These are phyloP conservation scores for Dasysyrphus albostriatus DNA, from an alignment of 2,888 invertebrate genomes.

Conservation along the genomic window DNA sequence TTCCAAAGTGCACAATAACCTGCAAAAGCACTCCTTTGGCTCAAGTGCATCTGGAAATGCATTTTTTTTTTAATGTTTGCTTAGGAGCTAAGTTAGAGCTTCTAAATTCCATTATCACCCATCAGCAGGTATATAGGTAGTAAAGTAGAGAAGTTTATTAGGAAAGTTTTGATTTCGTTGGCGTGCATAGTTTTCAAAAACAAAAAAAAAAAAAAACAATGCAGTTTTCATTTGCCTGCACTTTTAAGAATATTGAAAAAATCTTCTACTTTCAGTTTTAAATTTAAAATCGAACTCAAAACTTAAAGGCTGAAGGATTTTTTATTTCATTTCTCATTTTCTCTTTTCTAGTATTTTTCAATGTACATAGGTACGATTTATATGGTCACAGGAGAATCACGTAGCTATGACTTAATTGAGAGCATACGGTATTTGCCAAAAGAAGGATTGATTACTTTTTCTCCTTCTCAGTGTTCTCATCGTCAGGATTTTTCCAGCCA, in stretches of 20 bases:
- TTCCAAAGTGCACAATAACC: slow-evolving; percentile 12
- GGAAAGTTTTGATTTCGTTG: not conserved
- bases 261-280: no score
- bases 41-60: not conserved
- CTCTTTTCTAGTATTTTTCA: not conserved
- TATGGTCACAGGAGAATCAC: slow-evolving; percentile 28
- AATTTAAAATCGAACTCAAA: not conserved
- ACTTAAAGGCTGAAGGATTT: not conserved
- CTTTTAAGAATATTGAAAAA: no score
- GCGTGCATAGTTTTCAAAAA: not conserved
- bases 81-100: not conserved
- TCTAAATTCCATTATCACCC: not conserved
- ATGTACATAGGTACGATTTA: not conserved
- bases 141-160: not conserved
- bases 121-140: not conserved
- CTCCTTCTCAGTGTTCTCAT: not conserved
- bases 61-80: slow-evolving; percentile 15
- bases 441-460: slow-evolving; percentile 47
- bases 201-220: no score
- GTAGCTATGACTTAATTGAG: slow-evolving; percentile 44
- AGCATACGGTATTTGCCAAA: slow-evolving; percentile 43
- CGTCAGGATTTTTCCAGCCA: slow-evolving; percentile 18
- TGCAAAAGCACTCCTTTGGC: slow-evolving; percentile 3
- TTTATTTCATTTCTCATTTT: not conserved
- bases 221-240: no score